Evolutionary conservation across 2,797 vertebrate genomes (phyloP).

Genomic region (Phalloptychus januarius): DNA sequence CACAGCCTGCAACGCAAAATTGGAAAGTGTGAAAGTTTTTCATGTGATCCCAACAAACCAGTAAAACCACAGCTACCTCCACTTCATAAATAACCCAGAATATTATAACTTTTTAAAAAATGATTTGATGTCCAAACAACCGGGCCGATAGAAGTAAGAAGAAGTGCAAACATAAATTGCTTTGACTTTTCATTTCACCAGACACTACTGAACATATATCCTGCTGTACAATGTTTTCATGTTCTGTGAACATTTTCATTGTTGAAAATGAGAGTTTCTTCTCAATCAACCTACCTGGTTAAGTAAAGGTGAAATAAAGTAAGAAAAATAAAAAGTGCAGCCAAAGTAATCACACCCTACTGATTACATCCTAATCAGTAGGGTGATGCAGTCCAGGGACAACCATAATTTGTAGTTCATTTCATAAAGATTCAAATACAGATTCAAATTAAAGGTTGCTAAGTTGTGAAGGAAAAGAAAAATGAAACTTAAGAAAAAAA

Average conservation of each 20-base stretch:
- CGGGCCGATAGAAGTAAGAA: background rate
- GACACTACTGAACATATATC: background rate
- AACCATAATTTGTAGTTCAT: background rate
- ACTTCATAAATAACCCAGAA: background rate
- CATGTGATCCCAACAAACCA: background rate
- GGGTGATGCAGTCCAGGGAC: background rate
- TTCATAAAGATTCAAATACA: background rate
- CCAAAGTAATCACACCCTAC: background rate
- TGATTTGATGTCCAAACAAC: background rate
- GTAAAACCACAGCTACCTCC: background rate
- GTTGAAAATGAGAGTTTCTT: no score
- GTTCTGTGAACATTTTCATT: no score
- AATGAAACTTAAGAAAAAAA: background rate
- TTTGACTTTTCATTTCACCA: background rate
- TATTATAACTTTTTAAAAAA: background rate
- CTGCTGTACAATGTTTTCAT: no score
- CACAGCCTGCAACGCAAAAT: conserved; percentile 84
- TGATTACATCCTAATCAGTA: no score
- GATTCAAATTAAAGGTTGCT: background rate
- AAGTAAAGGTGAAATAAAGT: no score
- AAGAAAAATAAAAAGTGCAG: no score
- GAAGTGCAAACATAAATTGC: background rate
- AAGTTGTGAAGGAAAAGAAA: background rate
- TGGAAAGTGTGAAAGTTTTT: background rate
- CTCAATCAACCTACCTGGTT: no score